These are phyloP conservation scores for Poeciliopsis paucimaculata DNA, from an alignment of 2,797 vertebrate species.

Conservation along the genomic window DNA sequence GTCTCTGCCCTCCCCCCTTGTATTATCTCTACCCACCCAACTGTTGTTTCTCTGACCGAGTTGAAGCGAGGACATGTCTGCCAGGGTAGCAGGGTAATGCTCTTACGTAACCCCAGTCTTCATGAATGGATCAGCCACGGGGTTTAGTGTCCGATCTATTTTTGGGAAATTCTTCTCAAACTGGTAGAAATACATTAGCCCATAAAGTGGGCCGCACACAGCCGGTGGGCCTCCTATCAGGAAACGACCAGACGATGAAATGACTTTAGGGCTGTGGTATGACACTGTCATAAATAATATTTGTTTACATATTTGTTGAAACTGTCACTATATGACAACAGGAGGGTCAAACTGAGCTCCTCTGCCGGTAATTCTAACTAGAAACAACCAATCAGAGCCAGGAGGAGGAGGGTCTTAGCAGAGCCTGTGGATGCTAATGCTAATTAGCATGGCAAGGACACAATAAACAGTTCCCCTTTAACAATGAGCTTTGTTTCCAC, in stretches of 20 bases:
- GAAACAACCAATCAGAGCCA: too few relatives aligned
- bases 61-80: constrained; percentile 62
- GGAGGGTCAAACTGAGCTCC: too few relatives aligned
- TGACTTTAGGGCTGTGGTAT: not conserved
- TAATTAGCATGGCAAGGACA: too few relatives aligned
- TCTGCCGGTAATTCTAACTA: too few relatives aligned
- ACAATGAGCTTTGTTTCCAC: too few relatives aligned
- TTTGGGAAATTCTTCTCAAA: not conserved
- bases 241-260: not conserved
- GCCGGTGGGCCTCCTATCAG: not conserved
- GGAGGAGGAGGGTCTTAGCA: not conserved
- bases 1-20: too few relatives aligned
- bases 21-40: not conserved
- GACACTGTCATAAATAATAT: too few relatives aligned
- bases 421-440: too few relatives aligned
- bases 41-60: constrained; percentile 21
- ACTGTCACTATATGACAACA: too few relatives aligned
- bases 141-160: not conserved
- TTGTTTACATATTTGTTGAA: too few relatives aligned
- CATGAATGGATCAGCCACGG: constrained; percentile 55
- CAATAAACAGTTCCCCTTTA: too few relatives aligned
- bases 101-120: constrained; percentile 68
- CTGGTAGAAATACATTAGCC: not conserved
- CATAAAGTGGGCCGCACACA: not conserved
- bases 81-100: constrained; percentile 41